Percentiles rank a stretch among this genome's conserved stretches.
phyloP scores from a whole-genome alignment of 2,888 invertebrate genomes.

The Myopa tessellatipennis region DNA sequence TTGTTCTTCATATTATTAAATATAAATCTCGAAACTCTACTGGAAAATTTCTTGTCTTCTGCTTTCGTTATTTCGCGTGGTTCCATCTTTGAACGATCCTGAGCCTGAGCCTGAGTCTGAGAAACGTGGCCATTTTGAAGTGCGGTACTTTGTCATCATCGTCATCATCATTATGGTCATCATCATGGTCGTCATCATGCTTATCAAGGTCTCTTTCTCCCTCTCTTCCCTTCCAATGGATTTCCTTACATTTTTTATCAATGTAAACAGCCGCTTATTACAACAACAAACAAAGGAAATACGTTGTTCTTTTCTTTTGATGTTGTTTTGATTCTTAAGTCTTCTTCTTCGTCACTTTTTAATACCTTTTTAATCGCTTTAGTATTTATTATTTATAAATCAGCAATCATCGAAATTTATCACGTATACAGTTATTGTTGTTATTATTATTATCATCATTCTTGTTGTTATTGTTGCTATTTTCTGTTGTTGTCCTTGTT shows the following conservation, averaged over 20 bases:
- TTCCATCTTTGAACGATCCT: too few species aligned
- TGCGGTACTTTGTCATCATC: too few species aligned
- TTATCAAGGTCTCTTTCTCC: neutral
- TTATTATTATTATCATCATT: neutral
- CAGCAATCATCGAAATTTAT: slow-evolving; percentile 28
- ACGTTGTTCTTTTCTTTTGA: too few species aligned
- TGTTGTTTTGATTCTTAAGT: neutral
- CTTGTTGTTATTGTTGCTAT: neutral
- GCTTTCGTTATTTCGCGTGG: too few species aligned
- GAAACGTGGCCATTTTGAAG: too few species aligned
- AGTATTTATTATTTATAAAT: slow-evolving; percentile 12
- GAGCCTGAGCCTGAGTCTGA: too few species aligned
- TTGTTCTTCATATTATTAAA: too few species aligned
- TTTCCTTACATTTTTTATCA: neutral
- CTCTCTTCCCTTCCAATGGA: neutral
- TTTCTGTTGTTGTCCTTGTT: neutral
- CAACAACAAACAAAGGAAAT: too few species aligned
- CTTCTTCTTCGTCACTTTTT: neutral
- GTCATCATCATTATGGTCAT: too few species aligned
- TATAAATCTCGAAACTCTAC: too few species aligned
- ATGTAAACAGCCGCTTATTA: neutral
- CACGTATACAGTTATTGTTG: slow-evolving; percentile 18
- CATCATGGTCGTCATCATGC: neutral
- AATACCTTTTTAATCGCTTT: slow-evolving; percentile 4
- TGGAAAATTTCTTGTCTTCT: too few species aligned